Evolutionary conservation across 1,140 invertebrate species (phyloP), one percentile per base, ranked within the genome.

Genomic region (Sinonovacula constricta): DNA sequence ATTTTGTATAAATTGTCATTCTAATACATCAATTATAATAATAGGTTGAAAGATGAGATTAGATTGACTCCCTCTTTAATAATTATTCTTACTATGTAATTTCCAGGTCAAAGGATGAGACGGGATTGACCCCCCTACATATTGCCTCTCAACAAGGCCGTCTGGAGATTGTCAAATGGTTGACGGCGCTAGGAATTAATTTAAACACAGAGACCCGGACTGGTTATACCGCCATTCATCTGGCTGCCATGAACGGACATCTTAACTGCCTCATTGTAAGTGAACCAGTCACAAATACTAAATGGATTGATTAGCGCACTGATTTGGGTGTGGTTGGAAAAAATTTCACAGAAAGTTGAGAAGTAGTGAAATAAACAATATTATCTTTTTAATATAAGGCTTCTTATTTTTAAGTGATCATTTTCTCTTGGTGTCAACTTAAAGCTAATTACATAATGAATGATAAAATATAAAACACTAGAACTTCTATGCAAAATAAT

Each of bases 241-340:
- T 91, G 15, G 87, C 90, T 0, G 89, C 90, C n/a, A 86, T 90
- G 86, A 87, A 89, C 80, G 91, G 91, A 1, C 89, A 91, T 78
- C 85, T 88, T 15, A 83, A 87, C 54, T 88, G 87, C 72, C 63
- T 90, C 76, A 88, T 86, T 85, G 88, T 90, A 80, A 72, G 85
- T 80, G 7, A 15, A 7, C 2, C n/a, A n/a, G n/a, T n/a, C n/a
- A n/a, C n/a, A n/a, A n/a, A n/a, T n/a, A n/a, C 10, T 10, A 12
- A n/a, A n/a, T 49, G 45, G 10, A 10, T n/a, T 49, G 10, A 12
- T 10, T 49, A n/a, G n/a, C n/a, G 45, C 45, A 49, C 45, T n/a
- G n/a, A 49, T 49, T 49, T 49, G n/a, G 45, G 10, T 49, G 10
- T 49, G n/a, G 45, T 49, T 49, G 45, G 45, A n/a, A n/a, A n/a